Evolutionary conservation across 2,888 invertebrate species (phyloP).

Genomic region (Unio delphinus): DNA sequence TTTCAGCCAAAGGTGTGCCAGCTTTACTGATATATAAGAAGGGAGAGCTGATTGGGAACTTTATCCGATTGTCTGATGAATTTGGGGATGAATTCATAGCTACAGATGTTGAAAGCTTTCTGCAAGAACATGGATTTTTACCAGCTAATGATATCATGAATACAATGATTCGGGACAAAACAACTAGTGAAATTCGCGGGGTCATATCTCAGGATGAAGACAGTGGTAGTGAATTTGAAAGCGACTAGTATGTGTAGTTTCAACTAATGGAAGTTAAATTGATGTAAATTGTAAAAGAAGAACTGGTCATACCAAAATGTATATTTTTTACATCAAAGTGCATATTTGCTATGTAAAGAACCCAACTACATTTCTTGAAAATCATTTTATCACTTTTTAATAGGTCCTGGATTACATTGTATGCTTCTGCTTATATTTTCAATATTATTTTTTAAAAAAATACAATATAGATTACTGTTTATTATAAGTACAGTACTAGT

Average conservation of each 20-base stretch:
- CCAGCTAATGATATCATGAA: conserved; percentile 47
- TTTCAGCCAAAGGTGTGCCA: conserved; percentile 83
- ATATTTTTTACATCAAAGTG: too few species aligned
- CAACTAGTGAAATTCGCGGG: conserved; percentile 47
- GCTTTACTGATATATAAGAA: conserved; percentile 92
- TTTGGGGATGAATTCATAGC: conserved; percentile 92
- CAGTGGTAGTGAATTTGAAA: conserved; percentile 57
- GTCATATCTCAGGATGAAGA: conserved; percentile 47
- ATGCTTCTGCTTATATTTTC: too few species aligned
- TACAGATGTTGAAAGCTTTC: conserved; percentile 90
- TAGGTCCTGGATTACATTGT: too few species aligned
- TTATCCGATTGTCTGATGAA: conserved; percentile 88
- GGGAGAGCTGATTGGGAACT: conserved; percentile 92
- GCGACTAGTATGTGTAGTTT: conserved; percentile 2
- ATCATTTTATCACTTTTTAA: too few species aligned
- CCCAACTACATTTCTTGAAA: too few species aligned
- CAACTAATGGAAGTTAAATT: too few species aligned
- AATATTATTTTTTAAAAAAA: too few species aligned
- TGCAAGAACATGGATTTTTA: conserved; percentile 79
- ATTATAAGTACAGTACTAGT: too few species aligned
- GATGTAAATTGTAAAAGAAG: too few species aligned
- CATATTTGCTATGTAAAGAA: too few species aligned
- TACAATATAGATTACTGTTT: too few species aligned
- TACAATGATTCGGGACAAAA: conserved; percentile 45
- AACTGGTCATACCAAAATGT: too few species aligned